These are phyloP conservation scores for Nicator chloris DNA, from an alignment of 2,113 vertebrate species.

Conservation along the genomic window DNA sequence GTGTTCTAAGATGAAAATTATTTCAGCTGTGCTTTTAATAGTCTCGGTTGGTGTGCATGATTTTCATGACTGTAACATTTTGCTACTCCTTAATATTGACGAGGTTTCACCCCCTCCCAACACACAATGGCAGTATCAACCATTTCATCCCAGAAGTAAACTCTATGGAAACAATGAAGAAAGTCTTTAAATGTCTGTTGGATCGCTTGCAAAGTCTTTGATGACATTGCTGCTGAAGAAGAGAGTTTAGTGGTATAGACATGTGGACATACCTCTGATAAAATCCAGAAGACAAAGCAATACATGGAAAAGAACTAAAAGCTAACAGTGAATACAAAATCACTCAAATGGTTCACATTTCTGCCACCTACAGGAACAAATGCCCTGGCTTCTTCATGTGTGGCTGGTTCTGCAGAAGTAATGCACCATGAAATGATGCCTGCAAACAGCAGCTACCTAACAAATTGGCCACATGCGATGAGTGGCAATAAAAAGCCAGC, in stretches of 20 bases:
- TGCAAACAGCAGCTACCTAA: neutral
- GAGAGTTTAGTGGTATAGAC: neutral
- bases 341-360: neutral
- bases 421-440: neutral
- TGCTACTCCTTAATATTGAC: neutral
- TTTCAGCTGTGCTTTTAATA: neutral
- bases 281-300: neutral
- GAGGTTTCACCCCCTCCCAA: neutral
- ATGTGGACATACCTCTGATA: neutral
- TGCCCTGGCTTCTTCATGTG: neutral
- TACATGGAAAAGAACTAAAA: neutral
- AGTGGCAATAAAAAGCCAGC: conserved; percentile 5
- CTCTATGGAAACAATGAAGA: neutral
- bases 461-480: neutral
- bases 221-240: neutral
- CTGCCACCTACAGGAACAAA: neutral
- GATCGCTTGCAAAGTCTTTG: neutral
- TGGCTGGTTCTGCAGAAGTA: neutral
- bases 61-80: neutral
- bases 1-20: neutral
- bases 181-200: neutral
- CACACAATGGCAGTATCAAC: neutral
- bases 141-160: neutral
- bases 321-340: neutral
- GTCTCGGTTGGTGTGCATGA: rapidly evolving